Base-by-base conservation (phyloP, 2,888 invertebrate genomes). In the Lycia hirtaria region DNA sequence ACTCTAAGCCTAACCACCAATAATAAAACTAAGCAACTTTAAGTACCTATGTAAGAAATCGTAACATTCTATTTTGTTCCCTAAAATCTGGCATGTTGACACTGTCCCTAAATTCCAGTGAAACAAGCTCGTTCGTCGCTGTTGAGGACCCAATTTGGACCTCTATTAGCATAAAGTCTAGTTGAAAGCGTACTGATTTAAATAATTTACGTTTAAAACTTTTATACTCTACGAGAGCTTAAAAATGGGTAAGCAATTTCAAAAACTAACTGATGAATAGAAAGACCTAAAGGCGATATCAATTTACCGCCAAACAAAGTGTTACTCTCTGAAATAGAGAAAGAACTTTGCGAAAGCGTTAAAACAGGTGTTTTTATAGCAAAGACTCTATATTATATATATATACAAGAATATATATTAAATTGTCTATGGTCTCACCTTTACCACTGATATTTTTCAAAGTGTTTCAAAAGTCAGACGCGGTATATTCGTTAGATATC, bases 81-180 rank as follows among this genome's bases (percentile, higher is more conserved):
- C 45, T 37, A 41, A 59, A 59, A 55, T 51, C 56, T 51, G 19
- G 33, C 12, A 41, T 50, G 51, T 51, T 56, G 51, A 56, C 56
- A 45, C 28, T 33, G 51, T 51, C 51, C 56, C 51, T 50, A 57
- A 51, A 51, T 57, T 56, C 33, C 32, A 6, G 40, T 35, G 45
- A 17, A 52, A 57, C 51, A 52, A 51, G 38, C 38, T 37, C 40
- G 40, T 45, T 32, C 40, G 19, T 51, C 40, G 38, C 24, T 19
- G 26, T 32, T 50, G 49, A 50, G 17, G 49, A 38, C 44, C 44
- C 49, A 56, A 44, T 56, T 32, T 44, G 44, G 49, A 50, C 56
- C 49, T 43, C 44, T 17, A 56, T 50, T 56, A 50, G 44, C 49
- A 56, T 50, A 56, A 28, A 35, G 30, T 49, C 33, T 56, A 40